Evolutionary conservation across 2,888 invertebrate genomes (phyloP), one percentile per base, ranked within the genome.

Genomic region (Philonicus albiceps): DNA sequence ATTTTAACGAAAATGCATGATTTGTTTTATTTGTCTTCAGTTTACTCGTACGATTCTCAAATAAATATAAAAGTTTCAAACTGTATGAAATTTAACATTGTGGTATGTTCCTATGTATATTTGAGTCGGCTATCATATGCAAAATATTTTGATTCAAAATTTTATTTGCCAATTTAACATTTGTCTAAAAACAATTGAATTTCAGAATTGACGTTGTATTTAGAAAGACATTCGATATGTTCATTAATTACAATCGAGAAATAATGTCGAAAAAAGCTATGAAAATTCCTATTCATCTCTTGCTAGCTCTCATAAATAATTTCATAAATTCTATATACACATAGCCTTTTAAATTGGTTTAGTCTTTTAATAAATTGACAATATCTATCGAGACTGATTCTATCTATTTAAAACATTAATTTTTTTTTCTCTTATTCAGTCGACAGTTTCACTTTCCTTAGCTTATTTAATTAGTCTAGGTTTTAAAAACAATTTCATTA

Each of bases 191-290:
- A 87, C 87, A 87, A 87, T 87, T 87, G 87, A 87, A 86, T 85
- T 85, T 86, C 76, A 74, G 85, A 87, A 87, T 87, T 87, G 87
- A 87, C 87, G 81, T 85, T 37, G 86, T 87, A 86, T 86, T 85
- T 86, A 86, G 86, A 87, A 86, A 86, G 40, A 27, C 40, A 73
- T 83, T 86, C 81, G 87, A 87, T 87, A 87, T 87, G 87, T 87
- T 86, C 85, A 86, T n/a, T 64, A 64, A 64, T 64, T 64, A 64
- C 64, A 64, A 64, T 78, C 37, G 80, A 85, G 37, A 78, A 37
- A 37, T 43, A 73, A 34, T 74, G 55, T 84, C 55, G 22, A 16
- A 86, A 37, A 75, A 75, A 75, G 34, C 75, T 64, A 64, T 34
- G 75, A 75, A 75, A 37, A 37, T 37, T 31, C 11, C 27, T 80